phyloP scores from a whole-genome alignment of 2,113 vertebrate species.

The Gorilla gorilla region DNA sequence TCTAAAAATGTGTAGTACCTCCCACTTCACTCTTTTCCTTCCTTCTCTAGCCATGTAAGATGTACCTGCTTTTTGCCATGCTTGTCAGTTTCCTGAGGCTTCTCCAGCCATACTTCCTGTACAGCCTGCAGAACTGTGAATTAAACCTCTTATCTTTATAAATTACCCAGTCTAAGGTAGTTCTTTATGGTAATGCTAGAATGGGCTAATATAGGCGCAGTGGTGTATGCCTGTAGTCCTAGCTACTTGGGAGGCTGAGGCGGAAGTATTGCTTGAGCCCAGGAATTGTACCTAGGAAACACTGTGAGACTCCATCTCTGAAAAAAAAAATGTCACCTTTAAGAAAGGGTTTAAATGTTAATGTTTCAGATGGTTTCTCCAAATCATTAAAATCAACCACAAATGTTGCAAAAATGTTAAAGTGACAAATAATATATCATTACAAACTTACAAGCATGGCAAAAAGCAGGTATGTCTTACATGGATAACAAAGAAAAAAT shows the following conservation, averaged over 20 bases:
- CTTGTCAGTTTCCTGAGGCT: no score
- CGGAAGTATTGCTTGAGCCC: neutral
- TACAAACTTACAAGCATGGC: no score
- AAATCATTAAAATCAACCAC: conserved; percentile 16
- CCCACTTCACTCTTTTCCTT: no score
- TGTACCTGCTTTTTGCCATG: no score
- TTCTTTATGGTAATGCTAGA: no score
- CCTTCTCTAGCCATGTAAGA: no score
- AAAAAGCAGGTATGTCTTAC: neutral
- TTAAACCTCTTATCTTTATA: no score
- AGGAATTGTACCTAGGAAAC: neutral
- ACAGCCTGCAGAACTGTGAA: no score
- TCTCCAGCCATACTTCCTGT: no score
- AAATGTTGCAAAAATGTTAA: conserved; percentile 32
- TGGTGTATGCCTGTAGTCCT: neutral
- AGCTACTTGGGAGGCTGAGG: neutral
- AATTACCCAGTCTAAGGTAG: no score
- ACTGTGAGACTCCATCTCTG: neutral
- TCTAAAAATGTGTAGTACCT: no score
- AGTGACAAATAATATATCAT: neutral
- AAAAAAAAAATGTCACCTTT: neutral
- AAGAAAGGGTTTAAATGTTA: conserved; percentile 16
- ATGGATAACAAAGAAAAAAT: neutral
- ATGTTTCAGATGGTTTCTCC: neutral
- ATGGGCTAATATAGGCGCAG: neutral